Evolutionary conservation across 2,797 vertebrate genomes (phyloP), one percentile per base, ranked within the genome.

Genomic region (Novumbra hubbsi): DNA sequence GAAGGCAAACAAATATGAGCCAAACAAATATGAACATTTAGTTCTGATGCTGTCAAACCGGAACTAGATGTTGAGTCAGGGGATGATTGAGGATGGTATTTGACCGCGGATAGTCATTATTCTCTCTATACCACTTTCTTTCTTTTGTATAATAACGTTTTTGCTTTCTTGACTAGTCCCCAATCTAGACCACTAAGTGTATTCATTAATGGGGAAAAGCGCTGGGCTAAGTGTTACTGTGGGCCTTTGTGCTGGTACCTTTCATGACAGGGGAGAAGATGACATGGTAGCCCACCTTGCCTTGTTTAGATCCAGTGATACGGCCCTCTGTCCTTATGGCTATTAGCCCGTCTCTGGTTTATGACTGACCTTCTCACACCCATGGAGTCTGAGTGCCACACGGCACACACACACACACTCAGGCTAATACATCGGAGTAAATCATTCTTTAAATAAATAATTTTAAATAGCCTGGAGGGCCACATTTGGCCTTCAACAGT

Each of bases 191-290:
- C 28, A 68, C 49, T 74, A 81, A 74, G 71, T 49, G 14, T 64
- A 57, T 81, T 88, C 81, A 87, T 32, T 77, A 84, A 87, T 80
- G 80, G 78, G 74, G 49, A 78, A 72, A 79, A 71, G 65, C 57
- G 0, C 1, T 0, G 66, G 76, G 78, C 78, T 82, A 82, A 87
- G 79, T 85, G 72, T 75, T 76, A 77, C 68, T 52, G 3, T 0
- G 2, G 38, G 73, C 72, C 75, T 80, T 80, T 82, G 78, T 82
- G 50, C 78, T 75, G 32, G 0, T 73, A 72, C 75, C 72, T 77
- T 81, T 83, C 52, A 79, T 81, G 81, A 85, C 84, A 78, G 76
- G 68, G 30, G 15, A 19, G 83, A 77, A 83, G 83, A 88, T 84
- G 82, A 85, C 86, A 87, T 84, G 84, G 84, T 82, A 71, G 81